Evolutionary conservation across 2,797 vertebrate genomes (phyloP), one percentile per base, ranked within the genome.

Genomic region (Margarornis squamiger): DNA sequence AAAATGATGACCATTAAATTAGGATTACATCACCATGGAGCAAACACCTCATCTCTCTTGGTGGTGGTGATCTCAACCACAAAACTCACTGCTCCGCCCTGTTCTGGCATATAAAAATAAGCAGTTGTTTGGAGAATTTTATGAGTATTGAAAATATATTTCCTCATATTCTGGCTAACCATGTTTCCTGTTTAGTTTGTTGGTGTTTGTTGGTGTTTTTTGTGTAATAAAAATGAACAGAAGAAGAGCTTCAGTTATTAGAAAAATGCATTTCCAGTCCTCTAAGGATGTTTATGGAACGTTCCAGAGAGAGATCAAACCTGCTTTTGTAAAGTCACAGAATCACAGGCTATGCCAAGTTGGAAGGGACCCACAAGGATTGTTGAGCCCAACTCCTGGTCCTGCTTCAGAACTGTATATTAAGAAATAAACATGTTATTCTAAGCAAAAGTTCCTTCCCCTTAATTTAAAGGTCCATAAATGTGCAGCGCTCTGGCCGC

Each of bases 51-150:
- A 20, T 13, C 16, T 45, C 55, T 74, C 91, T 41, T 21, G 38
- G 55, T 86, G 73, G 52, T 36, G 49, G 22, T 90, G 86, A 96
- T 71, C 76, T 92, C 91, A 95, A 29, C 26, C 59, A 82, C 63
- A 76, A 63, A 94, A 70, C 49, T 91, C 76, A 63, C 30, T 34
- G 26, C 87, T 93, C 92, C 92, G 26, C 95, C 94, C 91, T 79
- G 26, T 24, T 92, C 20, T 84, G 70, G 82, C 80, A 89, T 91
- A 84, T 19, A 46, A 55, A 91, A 86, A 39, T 6, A 84, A 79
- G 48, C 55, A 73, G 14, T 43, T 84, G 75, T 82, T 88, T 61
- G 73, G 24, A 88, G 59, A 34, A 81, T 71, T 91, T 79, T 46
- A 63, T 59, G 59, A 77, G 52, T n/a, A 68, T 4, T 62, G 26